Evolutionary conservation across 2,888 invertebrate genomes (phyloP).

Genomic region (Andricus curvator): DNA sequence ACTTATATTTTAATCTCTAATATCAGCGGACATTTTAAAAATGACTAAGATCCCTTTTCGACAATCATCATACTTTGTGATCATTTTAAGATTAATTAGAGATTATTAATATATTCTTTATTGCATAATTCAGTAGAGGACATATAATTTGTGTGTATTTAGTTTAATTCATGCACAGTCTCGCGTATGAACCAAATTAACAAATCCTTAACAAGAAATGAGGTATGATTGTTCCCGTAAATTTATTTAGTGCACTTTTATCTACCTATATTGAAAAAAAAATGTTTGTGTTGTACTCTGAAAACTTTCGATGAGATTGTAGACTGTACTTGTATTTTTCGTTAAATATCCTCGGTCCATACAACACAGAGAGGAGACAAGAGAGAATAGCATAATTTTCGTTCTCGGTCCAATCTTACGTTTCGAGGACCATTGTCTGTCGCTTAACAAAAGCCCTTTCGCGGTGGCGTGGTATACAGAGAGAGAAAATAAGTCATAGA

Average conservation of each 20-base stretch:
- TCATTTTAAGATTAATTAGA: no score
- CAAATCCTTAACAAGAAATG: background rate
- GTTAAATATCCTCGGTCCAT: background rate
- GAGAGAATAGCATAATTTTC: constrained; percentile 30
- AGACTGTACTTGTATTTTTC: constrained; percentile 8
- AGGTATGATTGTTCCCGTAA: background rate
- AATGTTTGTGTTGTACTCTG: background rate
- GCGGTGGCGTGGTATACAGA: constrained; percentile 48
- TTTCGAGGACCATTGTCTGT: constrained; percentile 49
- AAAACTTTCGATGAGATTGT: constrained; percentile 28
- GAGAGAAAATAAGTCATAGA: constrained; percentile 56
- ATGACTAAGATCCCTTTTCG: no score
- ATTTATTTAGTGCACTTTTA: constrained; percentile 6
- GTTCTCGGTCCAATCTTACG: constrained; percentile 37
- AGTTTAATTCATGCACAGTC: no score
- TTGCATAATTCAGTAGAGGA: no score
- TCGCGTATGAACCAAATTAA: background rate
- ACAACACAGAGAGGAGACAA: constrained; percentile 17
- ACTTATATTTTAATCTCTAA: no score
- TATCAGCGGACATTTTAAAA: no score
- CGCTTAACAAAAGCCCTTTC: constrained; percentile 56
- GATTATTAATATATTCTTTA: no score
- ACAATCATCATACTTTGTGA: no score
- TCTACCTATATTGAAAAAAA: background rate
- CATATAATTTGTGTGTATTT: no score